phyloP scores from a whole-genome alignment of 1,140 invertebrate species.

The Zaprionus tsacasi region DNA sequence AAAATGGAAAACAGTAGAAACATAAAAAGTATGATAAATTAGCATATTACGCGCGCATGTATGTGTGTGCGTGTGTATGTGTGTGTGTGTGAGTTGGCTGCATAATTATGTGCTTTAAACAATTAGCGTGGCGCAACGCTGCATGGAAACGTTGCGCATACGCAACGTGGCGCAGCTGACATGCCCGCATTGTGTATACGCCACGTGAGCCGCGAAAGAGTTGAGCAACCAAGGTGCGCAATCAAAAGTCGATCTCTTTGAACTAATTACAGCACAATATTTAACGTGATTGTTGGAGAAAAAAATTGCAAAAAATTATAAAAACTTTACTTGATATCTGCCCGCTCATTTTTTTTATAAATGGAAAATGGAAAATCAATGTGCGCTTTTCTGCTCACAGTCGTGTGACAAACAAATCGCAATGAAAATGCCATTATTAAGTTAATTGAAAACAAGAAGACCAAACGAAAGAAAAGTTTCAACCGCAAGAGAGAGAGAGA shows the following conservation, averaged over 20 bases:
- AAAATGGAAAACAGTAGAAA: conserved; percentile 20
- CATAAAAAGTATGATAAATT: conserved; percentile 76
- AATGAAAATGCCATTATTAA: conserved; percentile 50
- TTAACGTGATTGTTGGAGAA: no score
- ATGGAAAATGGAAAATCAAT: conserved; percentile 19
- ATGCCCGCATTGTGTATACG: conserved; percentile 12
- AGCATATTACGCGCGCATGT: conserved; percentile 71
- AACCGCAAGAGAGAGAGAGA: conserved; percentile 19
- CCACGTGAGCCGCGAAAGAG: conserved; percentile 6
- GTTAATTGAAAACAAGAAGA: conserved; percentile 56
- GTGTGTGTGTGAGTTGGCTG: conserved; percentile 41
- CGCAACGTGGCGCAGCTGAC: conserved; percentile 20
- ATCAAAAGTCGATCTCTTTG: neutral
- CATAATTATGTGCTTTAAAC: conserved; percentile 75
- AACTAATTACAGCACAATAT: neutral
- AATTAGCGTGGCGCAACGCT: conserved; percentile 62
- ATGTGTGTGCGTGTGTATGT: conserved; percentile 2
- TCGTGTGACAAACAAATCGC: conserved; percentile 14
- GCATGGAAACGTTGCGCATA: conserved; percentile 55
- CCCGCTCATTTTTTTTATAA: neutral
- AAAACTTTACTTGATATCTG: no score
- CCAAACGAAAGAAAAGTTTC: conserved; percentile 22
- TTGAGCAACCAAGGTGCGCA: neutral
- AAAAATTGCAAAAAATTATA: no score
- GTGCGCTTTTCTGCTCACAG: neutral